phyloP scores from a whole-genome alignment of 64 coral and sea anemone genomes.

The Acropora tenuis region DNA sequence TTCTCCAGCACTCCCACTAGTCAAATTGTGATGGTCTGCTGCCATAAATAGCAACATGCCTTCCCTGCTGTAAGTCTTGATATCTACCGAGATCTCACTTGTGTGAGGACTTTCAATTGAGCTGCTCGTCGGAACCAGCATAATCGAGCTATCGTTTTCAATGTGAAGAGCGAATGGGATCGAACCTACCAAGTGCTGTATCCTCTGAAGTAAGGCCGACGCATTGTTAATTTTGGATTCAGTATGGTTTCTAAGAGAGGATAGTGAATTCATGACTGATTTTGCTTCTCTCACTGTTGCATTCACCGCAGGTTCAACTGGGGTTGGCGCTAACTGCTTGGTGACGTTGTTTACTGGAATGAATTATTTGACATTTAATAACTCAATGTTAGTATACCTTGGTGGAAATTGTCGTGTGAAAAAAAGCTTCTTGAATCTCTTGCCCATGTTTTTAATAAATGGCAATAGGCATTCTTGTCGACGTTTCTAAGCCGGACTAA shows the following conservation, averaged over 20 bases:
- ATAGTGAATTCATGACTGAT: neutral
- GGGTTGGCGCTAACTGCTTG: neutral
- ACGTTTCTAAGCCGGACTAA: too few species aligned
- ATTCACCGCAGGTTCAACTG: constrained; percentile 15
- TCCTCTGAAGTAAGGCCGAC: neutral
- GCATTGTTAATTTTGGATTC: constrained; percentile 12
- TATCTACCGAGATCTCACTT: constrained; percentile 48
- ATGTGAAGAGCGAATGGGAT: constrained; percentile 48
- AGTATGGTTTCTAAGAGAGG: neutral
- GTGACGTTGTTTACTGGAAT: constrained; percentile 56
- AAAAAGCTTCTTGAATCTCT: neutral
- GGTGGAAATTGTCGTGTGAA: too few species aligned
- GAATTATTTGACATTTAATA: neutral
- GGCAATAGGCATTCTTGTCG: too few species aligned
- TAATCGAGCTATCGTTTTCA: constrained; percentile 13
- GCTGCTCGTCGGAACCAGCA: constrained; percentile 22
- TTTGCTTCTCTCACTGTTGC: constrained; percentile 44
- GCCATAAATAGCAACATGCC: constrained; percentile 63
- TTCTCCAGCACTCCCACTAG: neutral
- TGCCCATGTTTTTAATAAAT: too few species aligned
- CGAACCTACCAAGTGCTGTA: constrained; percentile 20
- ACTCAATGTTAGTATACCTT: too few species aligned
- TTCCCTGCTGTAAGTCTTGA: constrained; percentile 59
- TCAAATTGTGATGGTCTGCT: constrained; percentile 12
- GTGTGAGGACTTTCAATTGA: constrained; percentile 46